Base-by-base conservation (phyloP, 2,113 vertebrate genomes). In the Noctilio leporinus region DNA sequence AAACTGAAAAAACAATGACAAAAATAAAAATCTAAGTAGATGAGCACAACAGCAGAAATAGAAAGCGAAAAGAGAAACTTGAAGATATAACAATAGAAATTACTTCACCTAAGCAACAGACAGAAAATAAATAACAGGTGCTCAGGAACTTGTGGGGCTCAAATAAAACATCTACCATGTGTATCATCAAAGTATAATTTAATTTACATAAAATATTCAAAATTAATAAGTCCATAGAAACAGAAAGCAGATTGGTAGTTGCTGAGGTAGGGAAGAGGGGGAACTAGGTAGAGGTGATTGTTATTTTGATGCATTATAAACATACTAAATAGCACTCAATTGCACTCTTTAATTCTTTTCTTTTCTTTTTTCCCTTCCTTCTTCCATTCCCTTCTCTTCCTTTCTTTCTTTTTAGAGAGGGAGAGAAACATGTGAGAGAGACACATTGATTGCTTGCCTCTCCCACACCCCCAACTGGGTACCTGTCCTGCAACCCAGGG, bases 1-100 rank as follows among this genome's bases (percentile, higher is more conserved):
- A 30, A 94, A 73, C 77, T 72, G 47, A 82, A 81, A 93, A 64
- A 81, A 45, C 35, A 64, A 83, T 67, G 69, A 77, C 93, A 40
- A 59, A 76, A 85, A 78, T 78, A 70, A 94, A 89, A 90, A 84
- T 69, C 40, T 91, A 82, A 78, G n/a, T 59, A 45, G 40, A 76
- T 78, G 49, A 90, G 10, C 4, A 85, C 55, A 90, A 85, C 8
- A n/a, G 38, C 28, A 90, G 28, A 93, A 86, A 86, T 17, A 38
- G 70, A 15, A 40, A 76, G 86, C 67, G 70, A 8, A 22, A 45
- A 84, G 38, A 84, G 81, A 16, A 80, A 81, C 35, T 73, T 19
- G 55, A 69, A 67, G 28, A 77, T 10, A 51, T 30, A 86, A 51
- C 12, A 77, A 77, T 0, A 70, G 69, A 94, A 69, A 85, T 78